Evolutionary conservation across 2,797 vertebrate genomes (phyloP).

Genomic region (Ptychadena robeensis): DNA sequence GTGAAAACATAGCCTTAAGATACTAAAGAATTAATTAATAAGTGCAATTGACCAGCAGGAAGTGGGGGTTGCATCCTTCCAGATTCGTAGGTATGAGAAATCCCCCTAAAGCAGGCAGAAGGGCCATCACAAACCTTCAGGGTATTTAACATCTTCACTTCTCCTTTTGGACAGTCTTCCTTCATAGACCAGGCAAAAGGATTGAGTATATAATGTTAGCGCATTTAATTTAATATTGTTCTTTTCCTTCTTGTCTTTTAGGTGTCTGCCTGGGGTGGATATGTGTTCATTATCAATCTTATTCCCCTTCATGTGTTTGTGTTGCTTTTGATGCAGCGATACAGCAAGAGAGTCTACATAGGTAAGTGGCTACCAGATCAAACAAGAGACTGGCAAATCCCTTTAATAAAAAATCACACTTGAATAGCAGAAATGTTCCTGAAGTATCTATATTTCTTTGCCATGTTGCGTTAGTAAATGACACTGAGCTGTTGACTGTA

Average conservation of each 20-base stretch:
- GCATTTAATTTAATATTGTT: neutral
- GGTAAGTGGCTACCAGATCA: slow-evolving; percentile 77
- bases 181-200: neutral
- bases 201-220: neutral
- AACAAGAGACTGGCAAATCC: neutral
- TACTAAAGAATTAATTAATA: too few relatives aligned
- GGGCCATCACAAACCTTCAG: neutral
- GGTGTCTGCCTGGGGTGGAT: slow-evolving; percentile 97
- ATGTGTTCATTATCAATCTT: slow-evolving; percentile 97
- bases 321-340: slow-evolving; percentile 93
- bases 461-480: neutral
- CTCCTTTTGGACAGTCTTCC: neutral
- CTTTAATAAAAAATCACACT: neutral
- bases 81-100: too few relatives aligned
- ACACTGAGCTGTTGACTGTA: too few relatives aligned
- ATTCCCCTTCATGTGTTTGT: slow-evolving; percentile 97
- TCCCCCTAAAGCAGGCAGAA: too few relatives aligned
- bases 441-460: neutral
- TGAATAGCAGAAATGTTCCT: neutral
- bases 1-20: too few relatives aligned
- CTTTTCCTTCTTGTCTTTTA: slow-evolving; percentile 68
- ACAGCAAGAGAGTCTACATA: slow-evolving; percentile 94
- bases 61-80: too few relatives aligned
- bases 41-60: too few relatives aligned
- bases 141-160: neutral